Conservation (phyloP, 2,797 vertebrate species). For the Channallabes apus region DNA sequence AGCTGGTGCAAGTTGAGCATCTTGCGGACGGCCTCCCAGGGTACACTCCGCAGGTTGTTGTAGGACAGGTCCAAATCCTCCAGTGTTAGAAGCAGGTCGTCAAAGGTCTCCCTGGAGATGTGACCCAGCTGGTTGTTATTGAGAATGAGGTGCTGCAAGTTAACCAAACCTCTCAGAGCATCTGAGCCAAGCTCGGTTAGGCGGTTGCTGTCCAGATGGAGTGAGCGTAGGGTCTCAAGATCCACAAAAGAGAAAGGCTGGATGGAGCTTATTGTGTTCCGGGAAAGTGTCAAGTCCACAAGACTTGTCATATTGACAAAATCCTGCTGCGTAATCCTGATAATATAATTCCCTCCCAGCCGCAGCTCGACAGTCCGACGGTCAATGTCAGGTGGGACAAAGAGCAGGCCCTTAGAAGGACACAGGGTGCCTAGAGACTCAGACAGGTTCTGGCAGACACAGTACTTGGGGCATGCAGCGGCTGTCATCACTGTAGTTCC, state of each 20-base stretch:
- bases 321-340: slow-evolving; percentile 89
- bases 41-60: slow-evolving; percentile 90
- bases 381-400: slow-evolving; percentile 93
- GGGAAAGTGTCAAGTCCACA: slow-evolving; percentile 94
- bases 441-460: slow-evolving; percentile 97
- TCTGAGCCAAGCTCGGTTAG: slow-evolving; percentile 90
- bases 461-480: slow-evolving; percentile 96
- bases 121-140: slow-evolving; percentile 94
- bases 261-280: slow-evolving; percentile 95
- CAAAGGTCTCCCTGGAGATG: slow-evolving; percentile 86
- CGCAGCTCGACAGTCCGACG: slow-evolving; percentile 94
- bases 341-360: slow-evolving; percentile 95
- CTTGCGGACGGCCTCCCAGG: slow-evolving; percentile 92
- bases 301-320: slow-evolving; percentile 98
- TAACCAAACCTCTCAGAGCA: slow-evolving; percentile 88
- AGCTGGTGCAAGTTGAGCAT: slow-evolving; percentile 97
- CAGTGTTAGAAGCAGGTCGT: slow-evolving; percentile 87
- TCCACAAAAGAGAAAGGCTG: slow-evolving; percentile 96
- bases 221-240: slow-evolving; percentile 91
- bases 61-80: slow-evolving; percentile 98
- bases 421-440: slow-evolving; percentile 96
- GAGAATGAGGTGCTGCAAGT: slow-evolving; percentile 95
- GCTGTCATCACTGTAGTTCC: slow-evolving; percentile 86
- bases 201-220: slow-evolving; percentile 94
- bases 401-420: slow-evolving; percentile 95